A percentile compares a stretch with the other conserved stretches of the same genome.
These are phyloP conservation scores for Wasmannia auropunctata DNA, from an alignment of 1,140 invertebrate genomes.

Conservation along the genomic window DNA sequence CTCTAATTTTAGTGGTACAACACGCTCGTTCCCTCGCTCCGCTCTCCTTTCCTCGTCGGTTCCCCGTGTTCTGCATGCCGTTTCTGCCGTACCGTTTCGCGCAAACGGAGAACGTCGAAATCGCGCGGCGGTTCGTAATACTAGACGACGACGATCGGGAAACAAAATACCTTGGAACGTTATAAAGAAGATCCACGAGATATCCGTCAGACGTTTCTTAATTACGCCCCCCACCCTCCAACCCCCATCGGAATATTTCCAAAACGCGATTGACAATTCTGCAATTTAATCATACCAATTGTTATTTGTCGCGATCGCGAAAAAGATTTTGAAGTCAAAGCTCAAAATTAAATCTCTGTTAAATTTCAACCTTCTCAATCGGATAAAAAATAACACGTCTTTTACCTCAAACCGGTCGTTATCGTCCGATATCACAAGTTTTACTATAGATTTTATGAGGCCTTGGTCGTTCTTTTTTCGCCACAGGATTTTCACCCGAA, in stretches of 20 bases:
- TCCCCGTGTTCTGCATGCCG: neutral
- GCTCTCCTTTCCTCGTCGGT: slow-evolving; percentile 22
- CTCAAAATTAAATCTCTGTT: neutral
- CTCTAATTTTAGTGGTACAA: slow-evolving; percentile 82
- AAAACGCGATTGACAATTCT: too few relatives aligned
- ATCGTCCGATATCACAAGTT: neutral
- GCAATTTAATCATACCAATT: neutral
- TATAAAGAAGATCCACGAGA: neutral
- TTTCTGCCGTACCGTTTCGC: neutral
- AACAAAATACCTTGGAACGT: neutral
- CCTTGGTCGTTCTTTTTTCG: neutral
- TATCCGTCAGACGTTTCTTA: neutral
- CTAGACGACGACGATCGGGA: neutral
- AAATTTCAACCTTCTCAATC: neutral
- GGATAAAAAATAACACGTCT: neutral
- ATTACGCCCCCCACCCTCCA: too few relatives aligned
- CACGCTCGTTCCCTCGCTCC: slow-evolving; percentile 55
- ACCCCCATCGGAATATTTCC: neutral
- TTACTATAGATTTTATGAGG: neutral
- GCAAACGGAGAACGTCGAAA: neutral
- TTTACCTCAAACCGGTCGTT: neutral
- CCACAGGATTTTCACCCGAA: neutral
- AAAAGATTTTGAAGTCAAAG: neutral
- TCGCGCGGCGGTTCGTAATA: neutral
- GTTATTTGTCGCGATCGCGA: neutral